Base-by-base conservation (phyloP, 2,113 vertebrate genomes). In the Onychostruthus taczanowskii region DNA sequence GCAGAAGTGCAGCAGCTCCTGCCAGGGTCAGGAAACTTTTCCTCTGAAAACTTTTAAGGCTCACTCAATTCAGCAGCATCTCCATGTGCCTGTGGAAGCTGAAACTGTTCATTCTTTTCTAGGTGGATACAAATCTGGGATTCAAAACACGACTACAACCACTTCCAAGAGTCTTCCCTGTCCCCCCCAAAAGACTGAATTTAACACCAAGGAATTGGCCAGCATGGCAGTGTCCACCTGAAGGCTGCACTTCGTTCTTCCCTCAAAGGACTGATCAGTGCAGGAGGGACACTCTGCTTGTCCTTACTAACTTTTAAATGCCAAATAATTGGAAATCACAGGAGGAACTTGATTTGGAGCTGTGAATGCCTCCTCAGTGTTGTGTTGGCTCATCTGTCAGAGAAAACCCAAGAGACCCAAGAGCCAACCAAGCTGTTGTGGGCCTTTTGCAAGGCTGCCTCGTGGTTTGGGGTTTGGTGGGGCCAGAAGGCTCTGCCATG, bases 101-200 rank as follows among this genome's bases (percentile, higher is more conserved):
- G 73, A 90, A n/a, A 95, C 46, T 94, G 47, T 96, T 89, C 76
- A 8, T 82, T 97, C 87, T 95, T 80, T 96, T 58, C 72, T 88
- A 99, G 99, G 96, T 76, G 90, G 33, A 89, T 99, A 94, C 96
- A 98, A 94, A 98, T 97, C 97, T 70, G 94, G 62, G 96, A 96
- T 61, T 96, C 96, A 33, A 90, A 88, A 49, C 95, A 53, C 44
- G 81, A 95, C 46, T 98, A 94, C 81, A 95, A 55, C 73, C 81
- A 94, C 69, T 97, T 96, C 67, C 68, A 73, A 17, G 88, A 76
- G 72, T 52, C 80, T 75, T 94, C 97, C 77, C 97, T 82, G 97
- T 66, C 86, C 17, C 50, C 59, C 50, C 9, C 84, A 21, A 53
- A 76, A 35, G 49, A 56, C 89, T 62, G 74, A 96, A 7, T 69